These are phyloP conservation scores for Drosophila austrosaltans DNA, from an alignment of 2,888 invertebrate species.

Conservation along the genomic window DNA sequence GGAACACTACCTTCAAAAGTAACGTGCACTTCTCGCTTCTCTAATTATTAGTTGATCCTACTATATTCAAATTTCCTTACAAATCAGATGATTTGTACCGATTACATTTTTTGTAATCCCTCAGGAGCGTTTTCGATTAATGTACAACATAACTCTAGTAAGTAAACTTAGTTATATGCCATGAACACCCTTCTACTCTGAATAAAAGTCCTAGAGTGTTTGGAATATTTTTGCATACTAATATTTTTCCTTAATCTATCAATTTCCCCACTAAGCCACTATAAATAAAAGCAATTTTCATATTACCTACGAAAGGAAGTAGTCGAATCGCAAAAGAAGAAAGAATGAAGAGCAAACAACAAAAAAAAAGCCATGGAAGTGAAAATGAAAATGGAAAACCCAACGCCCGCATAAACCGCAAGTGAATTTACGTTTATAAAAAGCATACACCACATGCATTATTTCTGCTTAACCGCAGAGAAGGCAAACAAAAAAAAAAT, in stretches of 20 bases:
- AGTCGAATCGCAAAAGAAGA: neutral
- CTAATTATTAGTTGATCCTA: too few relatives aligned
- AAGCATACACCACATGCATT: constrained; percentile 46
- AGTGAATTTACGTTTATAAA: constrained; percentile 33
- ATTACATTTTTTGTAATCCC: too few relatives aligned
- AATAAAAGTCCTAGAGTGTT: neutral
- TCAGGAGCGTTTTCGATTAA: too few relatives aligned
- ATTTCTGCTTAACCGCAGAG: constrained; percentile 61
- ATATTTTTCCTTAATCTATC: constrained; percentile 10
- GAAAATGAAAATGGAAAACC: constrained; percentile 14
- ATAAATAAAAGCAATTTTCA: constrained; percentile 18
- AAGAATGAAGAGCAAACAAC: neutral
- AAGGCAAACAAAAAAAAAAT: constrained; percentile 21
- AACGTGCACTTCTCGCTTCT: too few relatives aligned
- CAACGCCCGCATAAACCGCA: constrained; percentile 14
- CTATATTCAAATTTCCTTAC: too few relatives aligned
- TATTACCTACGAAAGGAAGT: constrained; percentile 7
- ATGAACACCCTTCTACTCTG: neutral
- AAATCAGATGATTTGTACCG: too few relatives aligned
- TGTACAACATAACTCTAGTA: too few relatives aligned
- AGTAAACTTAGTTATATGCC: neutral
- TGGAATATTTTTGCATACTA: constrained; percentile 7
- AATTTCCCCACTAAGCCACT: constrained; percentile 7
- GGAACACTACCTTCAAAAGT: too few relatives aligned
- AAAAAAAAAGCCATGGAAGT: constrained; percentile 13